Evolutionary conservation across 2,888 invertebrate genomes (phyloP), one percentile per base, ranked within the genome.

Genomic region (Neocrepidodera transversa): DNA sequence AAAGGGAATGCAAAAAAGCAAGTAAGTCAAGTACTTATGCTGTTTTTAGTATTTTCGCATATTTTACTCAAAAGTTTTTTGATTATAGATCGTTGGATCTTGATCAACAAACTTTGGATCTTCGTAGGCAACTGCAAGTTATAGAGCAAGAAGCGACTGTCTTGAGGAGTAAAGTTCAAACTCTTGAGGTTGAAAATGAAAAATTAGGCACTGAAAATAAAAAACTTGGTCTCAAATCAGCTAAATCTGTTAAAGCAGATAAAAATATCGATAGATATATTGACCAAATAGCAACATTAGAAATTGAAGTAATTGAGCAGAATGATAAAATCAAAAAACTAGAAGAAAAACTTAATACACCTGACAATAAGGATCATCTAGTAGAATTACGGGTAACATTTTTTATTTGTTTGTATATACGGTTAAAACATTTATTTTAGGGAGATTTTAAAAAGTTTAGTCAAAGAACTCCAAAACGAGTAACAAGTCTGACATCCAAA

Each of bases 71-170:
- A 13, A 10, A 32, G 11, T 30, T 35, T 20, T 36, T 42, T 47
- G 45, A 66, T 74, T 75, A 53, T 68, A 88, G 87, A 73, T 87
- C 87, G 18, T 76, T 86, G 58, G 87, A 87, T 74, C 79, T 82
- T 58, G 87, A 87, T 67, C 85, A 85, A 74, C 86, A 86, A 75
- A 83, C 85, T 58, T 79, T 90, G 7, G 91, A 92, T 76, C 75
- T 89, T 42, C 89, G 88, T 76, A 81, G 89, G 54, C 91, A 92
- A 76, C 80, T 92, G 40, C 89, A 90, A 79, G 83, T 89, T 1
- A 86, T 91, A 51, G 91, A 92, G 76, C 89, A 91, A 78, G 92
- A 92, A 79, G 88, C 88, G 1, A 82, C 82, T 51, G 85, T 89
- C 48, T 79, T 91, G 49, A 82, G 90, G 65, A 82, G 84, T 20